Conservation (phyloP, 2,113 vertebrate genomes). For the Fregetta grallaria region DNA sequence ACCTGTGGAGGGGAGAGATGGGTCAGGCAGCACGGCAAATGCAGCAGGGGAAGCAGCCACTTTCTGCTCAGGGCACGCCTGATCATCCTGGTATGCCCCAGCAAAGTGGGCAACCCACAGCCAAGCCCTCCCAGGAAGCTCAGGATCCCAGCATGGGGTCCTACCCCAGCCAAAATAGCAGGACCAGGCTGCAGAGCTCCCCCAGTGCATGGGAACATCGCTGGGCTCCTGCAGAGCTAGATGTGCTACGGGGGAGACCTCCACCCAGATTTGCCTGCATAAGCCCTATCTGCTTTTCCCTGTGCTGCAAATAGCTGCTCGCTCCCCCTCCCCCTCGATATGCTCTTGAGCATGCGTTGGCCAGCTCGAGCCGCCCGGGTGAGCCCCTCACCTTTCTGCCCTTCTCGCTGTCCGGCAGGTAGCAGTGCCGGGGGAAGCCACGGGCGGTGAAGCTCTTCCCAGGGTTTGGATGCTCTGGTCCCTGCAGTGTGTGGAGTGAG, state of each 20-base stretch:
- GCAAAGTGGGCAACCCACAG: not conserved
- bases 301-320: not conserved
- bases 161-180: not conserved
- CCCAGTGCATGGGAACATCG: fast-evolving
- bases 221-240: not conserved
- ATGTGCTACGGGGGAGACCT: not conserved
- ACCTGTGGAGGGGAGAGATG: slow-evolving; percentile 69
- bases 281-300: not conserved
- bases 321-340: not conserved
- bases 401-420: slow-evolving; percentile 94
- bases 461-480: slow-evolving; percentile 90
- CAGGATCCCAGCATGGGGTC: not conserved
- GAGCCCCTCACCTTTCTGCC: slow-evolving; percentile 85
- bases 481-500: slow-evolving; percentile 68
- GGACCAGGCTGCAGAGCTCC: not conserved
- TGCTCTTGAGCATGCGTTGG: not conserved
- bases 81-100: fast-evolving
- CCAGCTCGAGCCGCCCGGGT: fast-evolving
- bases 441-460: slow-evolving; percentile 93
- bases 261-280: not conserved
- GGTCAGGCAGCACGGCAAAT: not conserved
- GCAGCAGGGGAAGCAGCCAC: fast-evolving
- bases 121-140: not conserved
- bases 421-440: slow-evolving; percentile 94
- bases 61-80: not conserved